Evolutionary conservation across 2,888 invertebrate genomes (phyloP).

Genomic region (Dascillus cervinus): DNA sequence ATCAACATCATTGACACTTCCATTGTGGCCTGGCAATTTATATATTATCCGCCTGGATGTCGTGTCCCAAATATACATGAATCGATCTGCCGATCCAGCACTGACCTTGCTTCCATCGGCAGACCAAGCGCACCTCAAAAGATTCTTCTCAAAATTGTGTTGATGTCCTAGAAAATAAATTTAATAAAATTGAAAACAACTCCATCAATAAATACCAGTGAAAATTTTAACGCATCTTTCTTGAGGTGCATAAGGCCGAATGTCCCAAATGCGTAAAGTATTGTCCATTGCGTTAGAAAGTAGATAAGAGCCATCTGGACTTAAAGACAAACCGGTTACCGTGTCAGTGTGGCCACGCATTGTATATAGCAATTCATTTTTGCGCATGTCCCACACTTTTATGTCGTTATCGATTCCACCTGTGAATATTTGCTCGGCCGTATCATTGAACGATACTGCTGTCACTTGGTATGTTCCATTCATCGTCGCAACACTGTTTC

Average conservation of each 20-base stretch:
- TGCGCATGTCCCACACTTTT: conserved; percentile 95
- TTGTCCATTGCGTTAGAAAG: conserved; percentile 97
- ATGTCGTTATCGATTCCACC: conserved; percentile 97
- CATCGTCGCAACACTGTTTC: conserved; percentile 65
- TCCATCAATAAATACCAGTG: conserved; percentile 53
- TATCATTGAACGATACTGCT: conserved; percentile 89
- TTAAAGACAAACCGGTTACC: conserved; percentile 81
- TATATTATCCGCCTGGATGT: conserved; percentile 85
- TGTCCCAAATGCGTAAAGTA: conserved; percentile 92
- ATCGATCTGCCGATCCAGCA: conserved; percentile 91
- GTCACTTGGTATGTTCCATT: conserved; percentile 71
- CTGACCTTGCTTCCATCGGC: conserved; percentile 85
- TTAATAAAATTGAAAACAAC: no score
- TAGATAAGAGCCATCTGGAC: conserved; percentile 80
- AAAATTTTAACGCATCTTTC: conserved; percentile 91
- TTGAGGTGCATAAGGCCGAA: conserved; percentile 87
- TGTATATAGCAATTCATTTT: conserved; percentile 73
- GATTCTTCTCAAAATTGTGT: conserved; percentile 96
- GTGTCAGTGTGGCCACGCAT: conserved; percentile 94
- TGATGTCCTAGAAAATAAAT: conserved; percentile 59
- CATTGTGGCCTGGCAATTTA: conserved; percentile 96
- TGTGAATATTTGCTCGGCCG: conserved; percentile 88
- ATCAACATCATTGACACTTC: conserved; percentile 92
- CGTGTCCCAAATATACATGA: conserved; percentile 96
- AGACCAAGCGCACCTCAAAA: conserved; percentile 90